Evolutionary conservation across 2,113 vertebrate genomes (phyloP).

Genomic region (Psilopogon haemacephalus): DNA sequence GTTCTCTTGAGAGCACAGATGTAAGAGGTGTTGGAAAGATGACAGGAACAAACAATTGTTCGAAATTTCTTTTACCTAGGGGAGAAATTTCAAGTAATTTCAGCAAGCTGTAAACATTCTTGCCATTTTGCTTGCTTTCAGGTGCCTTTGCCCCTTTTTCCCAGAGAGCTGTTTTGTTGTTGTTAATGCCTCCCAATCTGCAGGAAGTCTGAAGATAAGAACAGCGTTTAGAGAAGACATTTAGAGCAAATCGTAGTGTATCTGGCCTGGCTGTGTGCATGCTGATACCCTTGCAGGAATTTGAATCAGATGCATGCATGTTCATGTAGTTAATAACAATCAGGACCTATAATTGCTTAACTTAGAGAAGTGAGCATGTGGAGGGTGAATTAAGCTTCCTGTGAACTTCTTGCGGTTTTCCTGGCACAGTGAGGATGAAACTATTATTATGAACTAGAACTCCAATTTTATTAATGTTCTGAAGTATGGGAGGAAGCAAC

Average conservation of each 20-base stretch:
- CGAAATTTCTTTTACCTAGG: conserved; percentile 13
- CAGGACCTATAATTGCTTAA: not conserved
- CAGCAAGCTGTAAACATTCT: not conserved
- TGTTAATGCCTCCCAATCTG: not conserved
- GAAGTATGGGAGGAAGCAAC: conserved; percentile 74
- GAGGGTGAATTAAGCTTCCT: conserved; percentile 33
- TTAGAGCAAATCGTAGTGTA: not conserved
- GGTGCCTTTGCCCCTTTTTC: conserved; percentile 26
- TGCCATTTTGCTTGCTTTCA: conserved; percentile 1
- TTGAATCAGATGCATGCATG: not conserved
- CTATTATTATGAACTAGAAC: conserved; percentile 62
- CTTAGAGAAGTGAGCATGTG: not conserved
- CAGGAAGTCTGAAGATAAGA: not conserved
- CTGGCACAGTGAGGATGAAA: conserved; percentile 33
- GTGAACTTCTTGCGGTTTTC: conserved; percentile 24
- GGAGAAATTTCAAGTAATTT: conserved; percentile 26
- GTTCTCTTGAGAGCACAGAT: not conserved
- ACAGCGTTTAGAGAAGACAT: not conserved
- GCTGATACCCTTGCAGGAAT: not conserved
- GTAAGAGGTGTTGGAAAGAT: not conserved
- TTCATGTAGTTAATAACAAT: not conserved
- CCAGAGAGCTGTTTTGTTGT: not conserved
- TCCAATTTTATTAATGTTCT: conserved; percentile 72
- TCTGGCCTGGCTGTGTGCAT: not conserved
- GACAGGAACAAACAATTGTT: conserved; percentile 22